Base-by-base conservation (phyloP, 2,797 vertebrate genomes). In the Paedocypris micromegethes region DNA sequence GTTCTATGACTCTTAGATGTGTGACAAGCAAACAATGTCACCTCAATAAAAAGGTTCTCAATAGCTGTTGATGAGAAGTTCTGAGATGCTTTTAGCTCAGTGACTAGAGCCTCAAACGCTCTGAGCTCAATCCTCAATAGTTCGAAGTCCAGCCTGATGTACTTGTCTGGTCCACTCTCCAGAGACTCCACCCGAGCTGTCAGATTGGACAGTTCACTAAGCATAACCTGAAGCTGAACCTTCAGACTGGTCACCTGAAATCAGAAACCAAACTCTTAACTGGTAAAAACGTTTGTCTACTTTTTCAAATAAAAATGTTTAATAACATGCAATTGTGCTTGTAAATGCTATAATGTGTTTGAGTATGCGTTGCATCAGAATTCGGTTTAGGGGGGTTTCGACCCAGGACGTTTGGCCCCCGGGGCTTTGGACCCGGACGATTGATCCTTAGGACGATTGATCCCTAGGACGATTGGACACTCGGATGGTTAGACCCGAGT, bases 121-220 rank as follows among this genome's bases (percentile, higher is more conserved):
- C 2, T 75, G 61, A 92, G 88, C 86, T 92, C 91, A n/a, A 89
- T n/a, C 76, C 85, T 90, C 65, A 92, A 81, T n/a, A 92, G 65
- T 73, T 92, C 86, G 66, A 95, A 96, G 80, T 96, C 93, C 79
- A 94, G 78, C 61, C 90, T 86, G 3, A 90, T 88, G 77, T 90
- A 94, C 52, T 86, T 83, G 66, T 91, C 52, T 2, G 78, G 52
- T 6, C 70, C 81, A 4, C 42, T 72, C 74, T 92, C 88, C 84
- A 96, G 77, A 45, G 84, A 47, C 60, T 82, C 75, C 67, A 94
- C 73, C 77, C 80, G 86, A 5, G 79, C 0, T 0, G 88, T 91
- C 66, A 94, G 78, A 48, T 90, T 89, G 3, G n/a, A 7, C 58
- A 95, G 84, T 42, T 83, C 84, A 67, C 88, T 70, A 75, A 93